A percentile compares a stretch with the other conserved stretches of the same genome.
phyloP scores from a whole-genome alignment of 2,113 vertebrate genomes.

The Felis chaus region DNA sequence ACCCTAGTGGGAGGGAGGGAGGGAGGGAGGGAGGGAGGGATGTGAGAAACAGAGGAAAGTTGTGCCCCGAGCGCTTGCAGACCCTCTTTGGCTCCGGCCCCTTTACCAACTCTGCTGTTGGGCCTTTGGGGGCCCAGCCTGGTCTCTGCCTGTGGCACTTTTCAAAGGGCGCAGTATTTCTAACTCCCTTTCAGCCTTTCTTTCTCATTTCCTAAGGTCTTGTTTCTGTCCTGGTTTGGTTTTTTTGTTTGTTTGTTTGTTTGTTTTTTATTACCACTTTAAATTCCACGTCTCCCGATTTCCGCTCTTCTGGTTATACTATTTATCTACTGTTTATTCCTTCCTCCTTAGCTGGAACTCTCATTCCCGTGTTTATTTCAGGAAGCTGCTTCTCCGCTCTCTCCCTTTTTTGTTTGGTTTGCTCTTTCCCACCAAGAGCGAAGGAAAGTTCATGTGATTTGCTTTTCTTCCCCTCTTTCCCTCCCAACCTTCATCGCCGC shows the following conservation, averaged over 20 bases:
- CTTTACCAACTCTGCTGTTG: accelerated
- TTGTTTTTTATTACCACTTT: not conserved
- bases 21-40: not conserved
- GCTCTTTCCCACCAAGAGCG: not conserved
- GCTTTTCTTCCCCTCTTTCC: not conserved
- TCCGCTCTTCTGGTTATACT: not conserved
- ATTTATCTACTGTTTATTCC: not conserved
- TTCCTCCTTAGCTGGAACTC: not conserved
- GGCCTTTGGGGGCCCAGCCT: not conserved
- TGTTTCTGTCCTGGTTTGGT: not conserved
- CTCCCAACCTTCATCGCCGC: not conserved
- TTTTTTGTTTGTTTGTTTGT: too few species aligned
- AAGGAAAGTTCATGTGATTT: not conserved
- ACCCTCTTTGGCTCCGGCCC: not conserved
- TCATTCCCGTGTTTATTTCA: not conserved
- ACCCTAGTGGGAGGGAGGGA: not conserved
- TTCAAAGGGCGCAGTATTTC: not conserved
- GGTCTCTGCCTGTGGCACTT: not conserved
- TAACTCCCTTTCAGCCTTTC: not conserved
- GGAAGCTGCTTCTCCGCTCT: not conserved
- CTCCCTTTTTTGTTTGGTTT: not conserved
- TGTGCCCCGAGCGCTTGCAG: not conserved
- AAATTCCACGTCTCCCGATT: not conserved
- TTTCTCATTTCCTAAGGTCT: not conserved
- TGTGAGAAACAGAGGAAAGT: not conserved